Conservation (phyloP, 2,797 vertebrate genomes). For the Mormyrus proboscirostris region DNA sequence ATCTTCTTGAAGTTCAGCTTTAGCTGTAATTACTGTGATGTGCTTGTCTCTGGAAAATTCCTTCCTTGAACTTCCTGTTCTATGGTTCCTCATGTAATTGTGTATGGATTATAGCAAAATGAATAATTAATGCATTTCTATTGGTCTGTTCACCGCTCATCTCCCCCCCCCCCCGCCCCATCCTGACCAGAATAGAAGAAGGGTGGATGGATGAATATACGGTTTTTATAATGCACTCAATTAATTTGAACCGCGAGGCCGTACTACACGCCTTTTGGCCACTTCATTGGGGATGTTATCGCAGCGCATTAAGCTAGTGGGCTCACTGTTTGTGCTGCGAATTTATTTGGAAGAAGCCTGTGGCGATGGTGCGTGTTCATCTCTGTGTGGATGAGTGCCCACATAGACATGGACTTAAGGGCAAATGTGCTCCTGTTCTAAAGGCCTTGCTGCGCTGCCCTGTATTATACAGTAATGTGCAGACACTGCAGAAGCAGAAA, state of each 20-base stretch:
- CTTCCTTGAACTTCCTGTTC: neutral
- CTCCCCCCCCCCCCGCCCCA: neutral
- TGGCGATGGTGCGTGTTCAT: conserved; percentile 49
- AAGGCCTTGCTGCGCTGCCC: conserved; percentile 48
- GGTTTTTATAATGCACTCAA: neutral
- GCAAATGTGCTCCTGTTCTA: conserved; percentile 55
- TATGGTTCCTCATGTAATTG: neutral
- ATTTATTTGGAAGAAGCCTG: conserved; percentile 43
- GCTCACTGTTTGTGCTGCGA: conserved; percentile 13
- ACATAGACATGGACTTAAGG: conserved; percentile 48
- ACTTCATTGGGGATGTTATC: neutral
- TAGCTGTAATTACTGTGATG: neutral
- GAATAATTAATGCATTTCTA: conserved; percentile 2
- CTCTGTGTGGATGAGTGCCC: conserved; percentile 38
- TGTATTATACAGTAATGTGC: conserved; percentile 50
- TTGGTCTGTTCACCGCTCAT: neutral
- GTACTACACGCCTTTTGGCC: neutral
- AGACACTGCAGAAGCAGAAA: conserved; percentile 54
- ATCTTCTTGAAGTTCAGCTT: neutral
- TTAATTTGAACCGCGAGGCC: neutral
- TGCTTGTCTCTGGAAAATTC: neutral
- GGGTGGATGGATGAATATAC: neutral
- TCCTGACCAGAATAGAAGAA: neutral
- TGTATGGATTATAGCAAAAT: neutral
- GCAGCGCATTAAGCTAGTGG: neutral